phyloP scores from a whole-genome alignment of 1,140 invertebrate genomes.

The Theocolax elegans region DNA sequence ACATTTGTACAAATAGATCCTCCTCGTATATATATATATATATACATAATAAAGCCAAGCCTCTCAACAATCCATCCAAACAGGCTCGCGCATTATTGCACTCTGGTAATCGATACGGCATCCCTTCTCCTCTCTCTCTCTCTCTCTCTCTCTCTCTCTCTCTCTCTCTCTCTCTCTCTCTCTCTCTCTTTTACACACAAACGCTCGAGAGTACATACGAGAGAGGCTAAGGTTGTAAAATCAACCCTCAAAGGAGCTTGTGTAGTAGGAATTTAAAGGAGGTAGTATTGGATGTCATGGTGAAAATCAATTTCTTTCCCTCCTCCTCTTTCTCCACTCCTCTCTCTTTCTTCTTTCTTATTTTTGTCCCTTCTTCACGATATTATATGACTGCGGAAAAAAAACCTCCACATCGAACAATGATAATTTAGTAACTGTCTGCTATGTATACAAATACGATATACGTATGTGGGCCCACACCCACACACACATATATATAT shows the following conservation, averaged over 20 bases:
- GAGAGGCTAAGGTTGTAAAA: constrained; percentile 1
- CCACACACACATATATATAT: too few species aligned
- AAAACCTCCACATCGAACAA: too few species aligned
- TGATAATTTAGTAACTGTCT: too few species aligned
- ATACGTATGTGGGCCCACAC: too few species aligned
- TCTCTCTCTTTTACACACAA: background rate
- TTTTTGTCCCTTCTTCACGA: constrained; percentile 1
- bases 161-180: background rate
- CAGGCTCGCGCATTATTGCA: constrained; percentile 1
- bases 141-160: background rate
- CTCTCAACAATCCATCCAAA: constrained; percentile 10
- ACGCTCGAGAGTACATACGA: background rate
- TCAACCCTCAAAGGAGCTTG: background rate
- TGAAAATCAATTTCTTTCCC: background rate
- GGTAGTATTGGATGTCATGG: too few species aligned
- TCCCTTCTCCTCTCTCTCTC: constrained; percentile 22
- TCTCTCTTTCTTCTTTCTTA: background rate
- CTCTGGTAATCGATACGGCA: constrained; percentile 43
- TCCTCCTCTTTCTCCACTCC: background rate
- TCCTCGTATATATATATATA: too few species aligned
- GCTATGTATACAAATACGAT: too few species aligned
- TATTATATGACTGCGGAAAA: too few species aligned
- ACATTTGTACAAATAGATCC: constrained; percentile 2
- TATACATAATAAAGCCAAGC: constrained; percentile 18
- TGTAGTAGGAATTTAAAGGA: constrained; percentile 18